phyloP scores from a whole-genome alignment of 2,113 vertebrate genomes.

The Promerops cafer region DNA sequence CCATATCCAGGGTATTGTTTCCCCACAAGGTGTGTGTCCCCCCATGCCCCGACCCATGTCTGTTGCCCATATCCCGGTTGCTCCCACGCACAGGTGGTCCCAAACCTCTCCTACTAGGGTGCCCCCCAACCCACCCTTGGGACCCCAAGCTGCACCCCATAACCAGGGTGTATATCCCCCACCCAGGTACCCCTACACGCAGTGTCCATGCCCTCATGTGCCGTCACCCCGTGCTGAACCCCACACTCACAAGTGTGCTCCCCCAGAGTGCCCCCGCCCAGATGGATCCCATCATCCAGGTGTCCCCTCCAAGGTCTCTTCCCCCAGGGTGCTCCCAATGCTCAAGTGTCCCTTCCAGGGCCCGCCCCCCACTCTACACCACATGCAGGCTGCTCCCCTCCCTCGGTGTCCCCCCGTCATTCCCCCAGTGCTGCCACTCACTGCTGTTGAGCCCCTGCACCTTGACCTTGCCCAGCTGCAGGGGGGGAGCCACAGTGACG shows the following conservation, averaged over 20 bases:
- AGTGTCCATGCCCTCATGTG: fast-evolving
- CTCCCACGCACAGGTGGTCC: fast-evolving
- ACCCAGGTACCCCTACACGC: not conserved
- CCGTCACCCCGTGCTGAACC: not conserved
- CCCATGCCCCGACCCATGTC: not conserved
- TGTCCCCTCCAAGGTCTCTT: not conserved
- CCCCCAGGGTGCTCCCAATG: not conserved
- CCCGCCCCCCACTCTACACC: fast-evolving
- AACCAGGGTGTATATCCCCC: not conserved
- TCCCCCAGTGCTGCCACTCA: not conserved
- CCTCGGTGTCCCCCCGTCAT: not conserved
- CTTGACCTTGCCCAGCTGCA: slow-evolving; percentile 30
- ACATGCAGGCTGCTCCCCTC: not conserved
- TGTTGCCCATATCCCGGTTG: not conserved
- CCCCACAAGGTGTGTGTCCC: no score
- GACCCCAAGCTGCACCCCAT: not conserved
- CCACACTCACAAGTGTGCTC: not conserved
- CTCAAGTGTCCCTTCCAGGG: not conserved
- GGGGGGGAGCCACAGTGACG: not conserved
- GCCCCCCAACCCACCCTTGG: no score
- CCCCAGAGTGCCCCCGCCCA: not conserved
- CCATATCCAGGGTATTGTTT: no score
- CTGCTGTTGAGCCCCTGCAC: slow-evolving; percentile 31
- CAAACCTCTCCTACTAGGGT: not conserved
- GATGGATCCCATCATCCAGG: not conserved